phyloP scores from a whole-genome alignment of 2,113 vertebrate species.

The Peromyscus californicus region DNA sequence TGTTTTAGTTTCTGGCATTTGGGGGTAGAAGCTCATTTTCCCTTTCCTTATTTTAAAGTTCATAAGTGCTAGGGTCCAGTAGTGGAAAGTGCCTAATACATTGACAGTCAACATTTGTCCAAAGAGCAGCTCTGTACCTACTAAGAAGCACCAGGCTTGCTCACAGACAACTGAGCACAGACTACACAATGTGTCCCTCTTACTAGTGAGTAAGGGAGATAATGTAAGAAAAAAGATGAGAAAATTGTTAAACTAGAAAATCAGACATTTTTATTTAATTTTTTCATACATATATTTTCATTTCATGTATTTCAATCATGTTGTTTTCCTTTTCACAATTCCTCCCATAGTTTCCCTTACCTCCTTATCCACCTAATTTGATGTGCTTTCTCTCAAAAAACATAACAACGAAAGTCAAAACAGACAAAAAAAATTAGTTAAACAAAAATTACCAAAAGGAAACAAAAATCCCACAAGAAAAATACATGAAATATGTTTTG shows the following conservation, averaged over 20 bases:
- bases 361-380: neutral
- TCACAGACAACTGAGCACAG: neutral
- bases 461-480: too few relatives aligned
- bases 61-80: neutral
- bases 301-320: neutral
- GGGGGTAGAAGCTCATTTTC: neutral
- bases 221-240: neutral
- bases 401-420: neutral
- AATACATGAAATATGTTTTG: neutral
- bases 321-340: neutral
- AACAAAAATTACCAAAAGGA: neutral
- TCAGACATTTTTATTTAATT: neutral
- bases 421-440: neutral
- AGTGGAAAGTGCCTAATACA: neutral
- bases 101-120: neutral
- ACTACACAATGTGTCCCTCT: neutral
- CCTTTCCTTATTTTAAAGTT: neutral
- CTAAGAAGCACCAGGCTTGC: neutral
- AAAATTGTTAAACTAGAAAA: neutral
- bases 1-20: neutral
- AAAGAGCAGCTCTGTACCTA: neutral
- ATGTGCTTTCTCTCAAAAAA: neutral
- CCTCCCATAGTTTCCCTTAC: neutral
- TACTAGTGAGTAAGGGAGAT: neutral
- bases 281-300: too few relatives aligned